Evolutionary conservation across 2,888 invertebrate species (phyloP).

Genomic region (Leptothorax acervorum): DNA sequence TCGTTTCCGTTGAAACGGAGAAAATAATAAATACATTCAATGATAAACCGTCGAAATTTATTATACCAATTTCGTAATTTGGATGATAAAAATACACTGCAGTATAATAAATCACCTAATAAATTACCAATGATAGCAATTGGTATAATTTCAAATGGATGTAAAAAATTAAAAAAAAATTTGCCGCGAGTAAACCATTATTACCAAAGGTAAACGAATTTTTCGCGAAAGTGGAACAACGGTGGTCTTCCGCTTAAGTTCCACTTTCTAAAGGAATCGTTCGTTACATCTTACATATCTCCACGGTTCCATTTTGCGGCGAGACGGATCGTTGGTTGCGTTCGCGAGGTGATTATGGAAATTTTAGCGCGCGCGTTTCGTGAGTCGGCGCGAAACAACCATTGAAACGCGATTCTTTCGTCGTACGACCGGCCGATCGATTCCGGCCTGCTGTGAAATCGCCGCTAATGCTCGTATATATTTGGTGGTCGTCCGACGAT

Average conservation of each 20-base stretch:
- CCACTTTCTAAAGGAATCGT: constrained; percentile 28
- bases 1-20: neutral
- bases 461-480: constrained; percentile 42
- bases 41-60: neutral
- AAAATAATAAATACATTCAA: neutral
- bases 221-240: constrained; percentile 5
- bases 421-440: constrained; percentile 32
- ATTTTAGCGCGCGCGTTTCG: constrained; percentile 37
- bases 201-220: neutral
- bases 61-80: neutral
- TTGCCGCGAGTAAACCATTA: neutral
- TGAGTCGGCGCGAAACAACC: constrained; percentile 47
- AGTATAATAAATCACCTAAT: neutral
- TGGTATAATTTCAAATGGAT: neutral
- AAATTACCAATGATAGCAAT: neutral
- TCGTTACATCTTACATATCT: constrained; percentile 15
- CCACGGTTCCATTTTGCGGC: constrained; percentile 9
- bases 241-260: neutral
- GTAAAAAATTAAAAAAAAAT: neutral
- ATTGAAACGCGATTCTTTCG: constrained; percentile 31
- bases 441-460: constrained; percentile 15
- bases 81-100: neutral
- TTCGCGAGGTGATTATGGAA: constrained; percentile 51
- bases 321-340: constrained; percentile 42
- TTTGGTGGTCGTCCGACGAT: neutral